Evolutionary conservation across 2,888 invertebrate genomes (phyloP), one percentile per base, ranked within the genome.

Genomic region (Troglohyphantes excavatus): DNA sequence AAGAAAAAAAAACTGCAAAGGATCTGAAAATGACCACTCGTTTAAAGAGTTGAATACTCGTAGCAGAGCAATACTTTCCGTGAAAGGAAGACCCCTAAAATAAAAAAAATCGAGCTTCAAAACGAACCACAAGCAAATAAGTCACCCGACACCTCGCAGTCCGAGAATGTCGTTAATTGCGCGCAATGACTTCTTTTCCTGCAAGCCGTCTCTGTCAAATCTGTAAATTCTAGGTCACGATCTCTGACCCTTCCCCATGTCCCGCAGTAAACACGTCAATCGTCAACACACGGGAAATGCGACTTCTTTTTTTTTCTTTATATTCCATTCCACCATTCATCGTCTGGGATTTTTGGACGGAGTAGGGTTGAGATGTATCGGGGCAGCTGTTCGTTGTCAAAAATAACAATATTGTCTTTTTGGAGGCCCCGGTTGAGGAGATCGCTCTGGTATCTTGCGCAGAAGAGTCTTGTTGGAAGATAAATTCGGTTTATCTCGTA

Each of bases 201-300:
- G 65, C 65, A 23, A n/a, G 27, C 33, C 17, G 19, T 68, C 29
- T 68, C 68, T 17, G 68, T 76, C 61, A 61, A 72, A 23, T 43
- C 63, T 63, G 33, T 23, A 78, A 67, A 78, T 86, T 70, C 63
- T 70, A 29, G 86, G 86, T 61, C 86, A 63, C 27, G 86, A 78
- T 78, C 86, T 39, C 59, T 86, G 78, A 70, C 78, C 76, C 59
- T 46, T 70, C 78, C n/a, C n/a, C n/a, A n/a, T n/a, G 23, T 46
- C 21, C 43, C 19, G 21, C 33, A 78, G 33, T 78, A 61, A 78
- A 78, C 63, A 63, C 21, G 19, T n/a, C 13, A 21, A 29, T 23
- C 46, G 82, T 65, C 83, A 73, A 19, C 43, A 19, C 63, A 17
- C 23, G 39, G 39, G 39, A 39, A 53, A 26, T n/a, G 3, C 1